These are phyloP conservation scores for Crocodylus rhombifer DNA, from an alignment of 2,797 vertebrate species.

Conservation along the genomic window DNA sequence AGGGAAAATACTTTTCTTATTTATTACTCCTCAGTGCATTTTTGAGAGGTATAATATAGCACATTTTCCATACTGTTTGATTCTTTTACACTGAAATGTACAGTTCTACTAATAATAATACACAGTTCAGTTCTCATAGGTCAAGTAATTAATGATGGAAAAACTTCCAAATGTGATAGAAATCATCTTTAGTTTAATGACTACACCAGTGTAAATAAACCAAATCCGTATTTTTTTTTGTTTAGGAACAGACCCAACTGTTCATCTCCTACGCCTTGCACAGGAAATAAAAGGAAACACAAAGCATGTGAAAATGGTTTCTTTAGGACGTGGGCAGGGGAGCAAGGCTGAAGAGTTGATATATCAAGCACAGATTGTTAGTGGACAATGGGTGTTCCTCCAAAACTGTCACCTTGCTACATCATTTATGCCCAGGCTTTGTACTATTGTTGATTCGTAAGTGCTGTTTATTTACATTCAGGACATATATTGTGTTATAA, in stretches of 20 bases:
- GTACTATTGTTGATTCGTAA: constrained; percentile 73
- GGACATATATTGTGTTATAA: background rate
- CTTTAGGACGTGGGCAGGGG: constrained; percentile 75
- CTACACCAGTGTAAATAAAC: background rate
- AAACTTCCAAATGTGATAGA: background rate
- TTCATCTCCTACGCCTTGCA: constrained; percentile 69
- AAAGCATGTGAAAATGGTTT: constrained; percentile 67
- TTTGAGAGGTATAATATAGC: background rate
- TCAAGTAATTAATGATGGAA: background rate
- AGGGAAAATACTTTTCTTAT: background rate
- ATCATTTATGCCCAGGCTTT: constrained; percentile 76
- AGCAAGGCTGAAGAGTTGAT: constrained; percentile 72
- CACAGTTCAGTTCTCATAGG: background rate
- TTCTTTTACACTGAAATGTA: background rate
- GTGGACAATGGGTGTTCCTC: constrained; percentile 76
- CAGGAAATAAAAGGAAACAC: constrained; percentile 71
- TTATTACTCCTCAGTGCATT: background rate
- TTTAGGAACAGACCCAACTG: constrained; percentile 66
- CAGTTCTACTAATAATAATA: background rate
- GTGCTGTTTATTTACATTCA: background rate
- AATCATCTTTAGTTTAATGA: background rate
- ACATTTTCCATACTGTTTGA: background rate
- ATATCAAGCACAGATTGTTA: constrained; percentile 31
- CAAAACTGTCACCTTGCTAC: constrained; percentile 79
- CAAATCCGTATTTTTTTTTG: background rate